Base-by-base conservation (phyloP, 2,113 vertebrate genomes). In the Xenus cinereus region DNA sequence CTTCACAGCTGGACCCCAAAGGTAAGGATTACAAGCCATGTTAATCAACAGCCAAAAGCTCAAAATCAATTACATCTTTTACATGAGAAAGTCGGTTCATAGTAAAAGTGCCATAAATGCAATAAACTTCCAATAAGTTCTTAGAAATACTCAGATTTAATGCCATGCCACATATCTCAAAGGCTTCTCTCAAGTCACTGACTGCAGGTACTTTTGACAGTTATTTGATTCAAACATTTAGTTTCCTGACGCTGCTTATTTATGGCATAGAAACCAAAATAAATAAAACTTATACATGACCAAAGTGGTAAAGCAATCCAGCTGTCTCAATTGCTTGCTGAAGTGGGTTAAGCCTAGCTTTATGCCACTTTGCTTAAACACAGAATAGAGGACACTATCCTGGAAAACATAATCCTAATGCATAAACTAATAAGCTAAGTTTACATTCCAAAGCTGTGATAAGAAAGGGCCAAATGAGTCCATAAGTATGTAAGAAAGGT, bases 321-420 rank as follows among this genome's bases (percentile, higher is more conserved):
- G 43, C 17, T 19, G 21, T 43, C 68, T 77, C 60, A 33, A 3
- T n/a, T 53, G 33, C 35, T n/a, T 35, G 41, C 30, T 68, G 12
- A 90, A 93, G 68, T 33, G 16, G 90, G 53, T 76, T 79, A 95
- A 97, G 71, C 62, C 33, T 53, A 72, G 82, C 64, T 94, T 90
- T 69, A 43, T 27, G 48, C 30, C 90, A 68, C 66, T 75, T n/a
- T 4, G 26, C 48, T 79, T 87, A 84, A 93, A 83, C 0, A 17
- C 33, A 56, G 51, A 82, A 51, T 2, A 68, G 26, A 85, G 27
- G 10, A 72, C 8, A 3, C 48, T 35, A 23, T 13, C 48, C 79
- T 80, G 53, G 53, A 88, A 85, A 86, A 35, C 48, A 63, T 59
- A 90, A 83, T 76, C 79, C 75, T 79, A 43, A 37, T 5, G 73